Evolutionary conservation across 2,888 invertebrate species (phyloP).

Genomic region (Osedax fenrisi): DNA sequence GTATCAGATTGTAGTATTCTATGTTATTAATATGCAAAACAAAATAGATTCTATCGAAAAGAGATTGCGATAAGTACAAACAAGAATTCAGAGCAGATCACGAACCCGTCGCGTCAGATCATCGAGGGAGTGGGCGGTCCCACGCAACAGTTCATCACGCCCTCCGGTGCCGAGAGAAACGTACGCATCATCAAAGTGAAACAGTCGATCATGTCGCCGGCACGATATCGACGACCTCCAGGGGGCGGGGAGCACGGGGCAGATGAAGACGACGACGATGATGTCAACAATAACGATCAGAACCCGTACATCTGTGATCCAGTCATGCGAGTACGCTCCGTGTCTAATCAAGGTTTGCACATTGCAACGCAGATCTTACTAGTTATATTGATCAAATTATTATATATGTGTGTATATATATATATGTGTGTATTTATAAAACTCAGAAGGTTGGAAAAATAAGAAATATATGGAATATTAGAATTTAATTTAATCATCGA

Average conservation of each 20-base stretch:
- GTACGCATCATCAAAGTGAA: not conserved
- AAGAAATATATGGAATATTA: no score
- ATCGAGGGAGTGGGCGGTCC: not conserved
- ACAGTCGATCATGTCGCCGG: not conserved
- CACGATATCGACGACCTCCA: not conserved
- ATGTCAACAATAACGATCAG: not conserved
- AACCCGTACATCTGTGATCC: no score
- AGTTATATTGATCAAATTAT: no score
- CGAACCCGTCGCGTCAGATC: not conserved
- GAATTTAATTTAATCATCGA: no score
- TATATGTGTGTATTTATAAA: no score
- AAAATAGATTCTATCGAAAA: slow-evolving; percentile 33
- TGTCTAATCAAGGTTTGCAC: not conserved
- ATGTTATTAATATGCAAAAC: no score
- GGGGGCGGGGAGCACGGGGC: not conserved
- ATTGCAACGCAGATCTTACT: no score
- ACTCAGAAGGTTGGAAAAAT: no score
- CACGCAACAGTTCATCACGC: not conserved
- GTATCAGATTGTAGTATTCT: no score
- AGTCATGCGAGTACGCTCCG: not conserved
- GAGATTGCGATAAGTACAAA: slow-evolving; percentile 41
- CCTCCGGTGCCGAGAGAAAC: not conserved
- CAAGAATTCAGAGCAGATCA: not conserved
- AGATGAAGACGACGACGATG: not conserved
- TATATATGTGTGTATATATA: no score